Conservation (phyloP, 2,888 invertebrate genomes). For the Lydus trimaculatus region DNA sequence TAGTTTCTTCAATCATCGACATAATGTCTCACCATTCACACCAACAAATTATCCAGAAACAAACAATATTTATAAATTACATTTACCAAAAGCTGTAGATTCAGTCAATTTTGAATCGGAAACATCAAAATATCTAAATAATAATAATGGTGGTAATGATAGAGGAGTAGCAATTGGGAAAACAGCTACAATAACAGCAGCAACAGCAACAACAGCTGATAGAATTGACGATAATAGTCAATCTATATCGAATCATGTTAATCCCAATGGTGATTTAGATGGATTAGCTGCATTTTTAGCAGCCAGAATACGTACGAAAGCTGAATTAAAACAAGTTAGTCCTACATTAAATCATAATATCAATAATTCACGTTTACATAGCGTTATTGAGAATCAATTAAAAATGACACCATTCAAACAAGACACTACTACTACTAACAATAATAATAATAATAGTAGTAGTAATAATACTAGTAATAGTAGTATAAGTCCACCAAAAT, state of each 20-base stretch:
- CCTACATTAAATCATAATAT: conserved; percentile 37
- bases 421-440: conserved; percentile 26
- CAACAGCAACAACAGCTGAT: not conserved
- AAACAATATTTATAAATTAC: conserved; percentile 66
- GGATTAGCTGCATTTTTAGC: conserved; percentile 69
- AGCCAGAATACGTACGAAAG: conserved; percentile 84
- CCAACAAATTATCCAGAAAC: conserved; percentile 64
- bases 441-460: not conserved
- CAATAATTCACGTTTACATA: conserved; percentile 38
- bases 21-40: conserved; percentile 66
- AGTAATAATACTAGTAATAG: conserved; percentile 43
- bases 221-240: conserved; percentile 36
- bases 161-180: not conserved
- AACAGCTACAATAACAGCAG: not conserved
- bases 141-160: not conserved
- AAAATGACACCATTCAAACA: conserved; percentile 60
- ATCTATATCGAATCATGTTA: conserved; percentile 45
- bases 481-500: conserved; percentile 61
- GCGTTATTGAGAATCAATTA: conserved; percentile 51
- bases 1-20: conserved; percentile 58
- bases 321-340: conserved; percentile 73
- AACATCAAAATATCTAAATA: conserved; percentile 32
- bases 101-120: conserved; percentile 67
- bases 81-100: conserved; percentile 74
- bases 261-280: conserved; percentile 58